Evolutionary conservation across 2,888 invertebrate genomes (phyloP), one percentile per base, ranked within the genome.

Genomic region (Hymenopus coronatus): DNA sequence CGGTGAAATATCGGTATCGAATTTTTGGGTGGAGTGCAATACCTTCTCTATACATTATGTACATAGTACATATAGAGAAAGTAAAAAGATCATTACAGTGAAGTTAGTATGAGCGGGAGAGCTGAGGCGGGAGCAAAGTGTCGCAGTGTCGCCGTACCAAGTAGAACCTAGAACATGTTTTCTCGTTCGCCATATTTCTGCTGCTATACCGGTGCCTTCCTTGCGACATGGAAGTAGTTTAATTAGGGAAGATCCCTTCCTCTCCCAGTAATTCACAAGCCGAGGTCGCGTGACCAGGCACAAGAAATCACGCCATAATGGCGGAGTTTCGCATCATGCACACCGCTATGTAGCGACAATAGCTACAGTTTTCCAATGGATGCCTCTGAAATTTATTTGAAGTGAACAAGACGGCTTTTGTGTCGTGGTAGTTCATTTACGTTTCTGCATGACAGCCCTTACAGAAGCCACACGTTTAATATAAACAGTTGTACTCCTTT

Each of bases 301-400:
- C 85, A 81, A 89, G 88, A 84, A 89, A 87, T 89, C 89, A 88
- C 89, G 88, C 85, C 88, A 89, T 88, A 88, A 30, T 85, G 82
- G 28, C 84, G 25, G 84, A 54, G 88, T 88, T 88, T 85, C 88
- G 30, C 84, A 85, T 84, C 85, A 88, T 88, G 88, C 85, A 54
- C 88, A 84, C 30, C 2, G 54, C 54, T 54, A 54, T 54, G 54
- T 70, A 70, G 20, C 54, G 54, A 70, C 54, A 70, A 70, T 70
- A 20, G 54, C 20, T 70, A 70, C 20, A 70, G 15, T 25, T 70
- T 70, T 70, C 54, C 54, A 70, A 20, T 70, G 54, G 54, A 70
- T 70, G 20, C 0, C 54, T 70, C 54, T 3, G 54, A 70, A 20
- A 70, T 70, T 70, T 46, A 46, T 46, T 25, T 70, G 20, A 70